phyloP scores from a whole-genome alignment of 2,113 vertebrate species.

The Struthidea cinerea region DNA sequence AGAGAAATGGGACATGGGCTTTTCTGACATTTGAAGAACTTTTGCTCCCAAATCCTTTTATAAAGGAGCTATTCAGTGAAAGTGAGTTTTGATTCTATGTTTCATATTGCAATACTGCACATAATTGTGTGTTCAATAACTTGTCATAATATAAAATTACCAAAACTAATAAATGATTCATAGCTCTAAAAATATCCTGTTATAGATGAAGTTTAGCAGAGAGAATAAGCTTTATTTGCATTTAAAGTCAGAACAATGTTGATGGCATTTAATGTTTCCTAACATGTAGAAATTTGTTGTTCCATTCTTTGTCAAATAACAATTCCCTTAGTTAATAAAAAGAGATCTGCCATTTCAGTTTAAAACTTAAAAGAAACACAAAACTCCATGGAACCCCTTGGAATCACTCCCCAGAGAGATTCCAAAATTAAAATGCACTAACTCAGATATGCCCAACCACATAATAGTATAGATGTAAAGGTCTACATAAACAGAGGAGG shows the following conservation, averaged over 20 bases:
- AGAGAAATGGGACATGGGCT: not conserved
- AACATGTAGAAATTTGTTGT: not conserved
- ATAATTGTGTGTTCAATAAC: slow-evolving; percentile 2
- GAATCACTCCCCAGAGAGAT: not conserved
- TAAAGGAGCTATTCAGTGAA: not conserved
- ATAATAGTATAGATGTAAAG: not conserved
- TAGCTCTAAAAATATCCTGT: not conserved
- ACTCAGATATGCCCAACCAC: not conserved
- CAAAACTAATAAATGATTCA: slow-evolving; percentile 29
- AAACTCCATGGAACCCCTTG: not conserved
- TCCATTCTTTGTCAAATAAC: not conserved
- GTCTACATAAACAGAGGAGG: slow-evolving; percentile 29
- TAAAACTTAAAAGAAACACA: not conserved
- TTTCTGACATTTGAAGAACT: not conserved
- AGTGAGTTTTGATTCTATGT: not conserved
- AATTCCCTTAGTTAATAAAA: not conserved
- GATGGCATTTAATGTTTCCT: not conserved
- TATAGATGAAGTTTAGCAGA: not conserved
- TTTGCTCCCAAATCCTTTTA: not conserved
- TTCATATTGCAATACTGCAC: not conserved
- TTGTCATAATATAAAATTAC: slow-evolving; percentile 9
- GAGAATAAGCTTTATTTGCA: not conserved
- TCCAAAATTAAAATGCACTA: not conserved
- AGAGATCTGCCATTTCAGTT: not conserved
- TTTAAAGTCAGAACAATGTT: not conserved